Base-by-base conservation (phyloP, 2,888 invertebrate species). In the Polietes domitor region DNA sequence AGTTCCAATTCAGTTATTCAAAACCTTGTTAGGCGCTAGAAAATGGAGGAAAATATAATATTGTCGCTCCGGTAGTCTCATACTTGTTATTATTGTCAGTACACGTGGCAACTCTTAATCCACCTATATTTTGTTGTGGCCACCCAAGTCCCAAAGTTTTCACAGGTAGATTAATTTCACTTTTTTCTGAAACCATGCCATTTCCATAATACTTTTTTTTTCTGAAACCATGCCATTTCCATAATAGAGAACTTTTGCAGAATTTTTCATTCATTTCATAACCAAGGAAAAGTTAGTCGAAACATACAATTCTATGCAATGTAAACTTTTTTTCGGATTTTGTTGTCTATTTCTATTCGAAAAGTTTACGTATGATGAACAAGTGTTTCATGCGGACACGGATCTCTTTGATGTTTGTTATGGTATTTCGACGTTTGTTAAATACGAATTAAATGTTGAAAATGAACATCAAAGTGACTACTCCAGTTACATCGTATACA, bases 341-440 rank as follows among this genome's bases (percentile, higher is more conserved):
- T 47, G 47, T 47, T 47, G 47, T 15, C 47, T n/a, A 47, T 47
- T n/a, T n/a, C 47, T n/a, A 47, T 47, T 47, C n/a, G n/a, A 47
- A 47, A 47, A 47, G n/a, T 47, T 47, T 1, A 6, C 15, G 47
- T 47, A 47, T 12, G n/a, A 47, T n/a, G 47, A n/a, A 47, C 15
- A 47, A 37, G 37, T 9, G 37, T 37, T 37, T 47, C 47, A 5
- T 4, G 47, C 47, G 47, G 47, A n/a, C 47, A 47, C n/a, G 12
- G 47, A 47, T n/a, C 47, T 47, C 47, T 47, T 15, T 47, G 47
- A 47, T 12, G 47, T n/a, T 47, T n/a, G n/a, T 4, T 3, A n/a
- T n/a, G n/a, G n/a, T n/a, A n/a, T n/a, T 47, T 47, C n/a, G 15
- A n/a, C n/a, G n/a, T 47, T n/a, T n/a, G 4, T 15, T 47, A 47